phyloP scores from a whole-genome alignment of 1,140 invertebrate genomes.

The Cyclargus thomasi region DNA sequence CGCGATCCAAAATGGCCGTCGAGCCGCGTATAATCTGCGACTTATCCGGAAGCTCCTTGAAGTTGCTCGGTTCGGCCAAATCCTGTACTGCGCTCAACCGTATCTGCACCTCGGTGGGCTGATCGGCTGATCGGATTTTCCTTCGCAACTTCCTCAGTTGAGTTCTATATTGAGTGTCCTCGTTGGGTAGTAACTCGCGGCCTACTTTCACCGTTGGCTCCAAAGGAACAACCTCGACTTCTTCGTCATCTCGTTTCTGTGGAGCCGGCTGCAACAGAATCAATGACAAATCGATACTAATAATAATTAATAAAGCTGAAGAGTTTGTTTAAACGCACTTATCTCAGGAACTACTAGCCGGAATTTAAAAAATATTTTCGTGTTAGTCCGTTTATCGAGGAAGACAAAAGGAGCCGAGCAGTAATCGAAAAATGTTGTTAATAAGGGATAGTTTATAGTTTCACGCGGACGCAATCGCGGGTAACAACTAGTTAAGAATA shows the following conservation, averaged over 20 bases:
- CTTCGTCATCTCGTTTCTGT: constrained; percentile 43
- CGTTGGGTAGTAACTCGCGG: constrained; percentile 52
- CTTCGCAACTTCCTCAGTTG: constrained; percentile 52
- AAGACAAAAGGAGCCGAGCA: too few relatives aligned
- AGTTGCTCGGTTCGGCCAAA: constrained; percentile 67
- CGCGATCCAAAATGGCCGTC: constrained; percentile 47
- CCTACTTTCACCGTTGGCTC: constrained; percentile 44
- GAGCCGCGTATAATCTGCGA: constrained; percentile 68
- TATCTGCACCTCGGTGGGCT: constrained; percentile 37
- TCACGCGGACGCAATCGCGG: too few relatives aligned
- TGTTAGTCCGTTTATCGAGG: too few relatives aligned
- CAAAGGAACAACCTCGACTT: constrained; percentile 42
- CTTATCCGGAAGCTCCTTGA: constrained; percentile 69
- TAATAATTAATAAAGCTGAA: too few relatives aligned
- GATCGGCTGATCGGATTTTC: constrained; percentile 50
- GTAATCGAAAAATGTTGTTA: too few relatives aligned
- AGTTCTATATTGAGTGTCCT: constrained; percentile 49
- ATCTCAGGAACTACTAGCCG: too few relatives aligned
- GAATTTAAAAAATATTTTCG: too few relatives aligned
- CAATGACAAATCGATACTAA: too few relatives aligned
- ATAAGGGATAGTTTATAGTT: too few relatives aligned
- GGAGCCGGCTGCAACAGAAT: constrained; percentile 18
- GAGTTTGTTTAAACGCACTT: too few relatives aligned
- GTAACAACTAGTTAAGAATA: too few relatives aligned
- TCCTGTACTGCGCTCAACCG: constrained; percentile 61